Conservation (phyloP, 2,888 invertebrate species). For the Harpagoxenus sublaevis region DNA sequence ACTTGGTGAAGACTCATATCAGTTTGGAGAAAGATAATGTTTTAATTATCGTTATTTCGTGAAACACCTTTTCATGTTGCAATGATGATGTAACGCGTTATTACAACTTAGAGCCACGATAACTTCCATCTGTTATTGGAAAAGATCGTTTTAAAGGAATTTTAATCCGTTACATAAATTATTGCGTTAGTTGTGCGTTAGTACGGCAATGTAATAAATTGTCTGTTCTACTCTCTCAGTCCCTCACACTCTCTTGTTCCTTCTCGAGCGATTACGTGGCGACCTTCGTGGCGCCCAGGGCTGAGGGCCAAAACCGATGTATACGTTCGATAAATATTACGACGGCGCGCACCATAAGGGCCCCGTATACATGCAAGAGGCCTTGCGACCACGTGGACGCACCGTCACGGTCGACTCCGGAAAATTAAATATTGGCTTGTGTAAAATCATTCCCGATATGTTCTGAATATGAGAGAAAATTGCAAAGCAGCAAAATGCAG, state of each 20-base stretch:
- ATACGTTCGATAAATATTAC: slow-evolving; percentile 78
- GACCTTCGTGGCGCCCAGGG: slow-evolving; percentile 81
- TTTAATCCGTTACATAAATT: background rate
- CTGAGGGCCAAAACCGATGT: slow-evolving; percentile 83
- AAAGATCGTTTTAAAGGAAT: background rate
- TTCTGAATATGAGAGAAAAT: background rate
- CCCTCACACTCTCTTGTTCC: slow-evolving; percentile 51
- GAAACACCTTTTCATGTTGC: background rate
- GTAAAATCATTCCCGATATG: slow-evolving; percentile 8
- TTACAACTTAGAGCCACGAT: background rate
- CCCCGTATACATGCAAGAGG: slow-evolving; percentile 71
- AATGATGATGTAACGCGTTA: background rate
- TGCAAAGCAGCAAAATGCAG: background rate
- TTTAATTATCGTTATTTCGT: background rate
- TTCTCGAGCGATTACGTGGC: slow-evolving; percentile 74
- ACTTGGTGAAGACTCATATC: background rate
- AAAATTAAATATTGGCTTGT: slow-evolving; percentile 9
- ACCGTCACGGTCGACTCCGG: slow-evolving; percentile 23
- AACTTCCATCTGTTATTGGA: background rate
- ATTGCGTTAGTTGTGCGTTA: slow-evolving; percentile 1
- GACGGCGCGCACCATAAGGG: slow-evolving; percentile 72
- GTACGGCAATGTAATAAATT: slow-evolving; percentile 11
- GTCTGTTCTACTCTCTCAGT: slow-evolving; percentile 25
- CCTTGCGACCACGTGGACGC: slow-evolving; percentile 67
- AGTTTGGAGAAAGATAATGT: background rate